These are phyloP conservation scores for Petroica traversi DNA, from an alignment of 2,113 vertebrate species.

Conservation along the genomic window DNA sequence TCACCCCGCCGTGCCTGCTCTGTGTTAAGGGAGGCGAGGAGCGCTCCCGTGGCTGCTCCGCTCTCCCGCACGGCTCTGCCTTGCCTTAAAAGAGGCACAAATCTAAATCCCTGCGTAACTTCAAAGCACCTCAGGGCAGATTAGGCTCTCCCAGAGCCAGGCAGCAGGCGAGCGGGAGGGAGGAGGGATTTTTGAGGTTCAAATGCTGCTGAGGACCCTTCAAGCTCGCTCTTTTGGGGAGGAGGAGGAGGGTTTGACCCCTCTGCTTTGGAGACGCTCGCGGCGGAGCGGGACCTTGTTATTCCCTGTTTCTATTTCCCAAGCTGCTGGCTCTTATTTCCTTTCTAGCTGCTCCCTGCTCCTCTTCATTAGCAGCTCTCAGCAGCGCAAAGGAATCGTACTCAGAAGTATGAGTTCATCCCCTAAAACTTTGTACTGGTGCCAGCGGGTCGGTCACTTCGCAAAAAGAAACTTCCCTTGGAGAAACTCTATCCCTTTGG, in stretches of 20 bases:
- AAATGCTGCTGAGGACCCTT: neutral
- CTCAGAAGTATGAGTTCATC: conserved; percentile 68
- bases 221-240: neutral
- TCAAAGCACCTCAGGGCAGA: conserved; percentile 19
- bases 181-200: neutral
- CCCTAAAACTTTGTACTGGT: conserved; percentile 48
- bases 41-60: neutral
- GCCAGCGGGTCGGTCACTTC: conserved; percentile 50
- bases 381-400: neutral
- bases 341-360: conserved; percentile 1
- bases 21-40: conserved; percentile 14
- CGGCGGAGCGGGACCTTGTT: neutral
- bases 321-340: neutral
- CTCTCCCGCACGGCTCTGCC: neutral
- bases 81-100: conserved; percentile 51
- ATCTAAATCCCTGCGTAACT: conserved; percentile 55
- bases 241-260: neutral
- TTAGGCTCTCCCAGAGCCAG: neutral
- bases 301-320: neutral
- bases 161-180: neutral
- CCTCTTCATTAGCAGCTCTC: conserved; percentile 53
- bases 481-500: conserved; percentile 62
- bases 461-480: conserved; percentile 62
- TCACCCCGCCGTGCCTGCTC: neutral
- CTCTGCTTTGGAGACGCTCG: neutral